Conservation (phyloP, 2,797 vertebrate species). For the Neostethus bicornis region DNA sequence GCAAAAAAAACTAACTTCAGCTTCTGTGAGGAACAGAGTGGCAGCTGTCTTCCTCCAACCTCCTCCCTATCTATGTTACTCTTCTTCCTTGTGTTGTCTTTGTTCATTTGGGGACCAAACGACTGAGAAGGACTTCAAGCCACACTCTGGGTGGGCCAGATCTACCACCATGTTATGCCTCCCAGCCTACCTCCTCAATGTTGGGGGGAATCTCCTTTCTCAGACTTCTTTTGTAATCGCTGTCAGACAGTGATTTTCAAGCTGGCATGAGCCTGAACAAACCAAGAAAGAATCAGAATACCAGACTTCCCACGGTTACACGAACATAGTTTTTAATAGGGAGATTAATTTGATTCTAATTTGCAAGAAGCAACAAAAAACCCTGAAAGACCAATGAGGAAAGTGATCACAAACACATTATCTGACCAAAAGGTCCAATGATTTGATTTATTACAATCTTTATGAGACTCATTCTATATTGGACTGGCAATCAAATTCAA, state of each 20-base stretch:
- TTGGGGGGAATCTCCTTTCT: conserved; percentile 49
- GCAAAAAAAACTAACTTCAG: conserved; percentile 49
- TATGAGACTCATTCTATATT: conserved; percentile 54
- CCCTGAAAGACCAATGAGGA: conserved; percentile 8
- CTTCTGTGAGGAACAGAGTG: conserved; percentile 61
- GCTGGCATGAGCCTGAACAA: conserved; percentile 39
- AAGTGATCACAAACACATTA: conserved; percentile 31
- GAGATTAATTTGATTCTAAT: conserved; percentile 4
- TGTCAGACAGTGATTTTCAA: conserved; percentile 49
- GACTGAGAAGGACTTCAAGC: conserved; percentile 74
- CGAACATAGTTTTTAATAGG: neutral
- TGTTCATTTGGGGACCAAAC: conserved; percentile 68
- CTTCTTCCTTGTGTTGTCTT: conserved; percentile 65
- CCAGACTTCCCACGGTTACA: conserved; percentile 16
- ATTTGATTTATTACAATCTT: conserved; percentile 53
- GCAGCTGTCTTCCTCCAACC: conserved; percentile 74
- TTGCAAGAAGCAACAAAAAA: neutral
- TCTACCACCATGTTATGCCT: conserved; percentile 52
- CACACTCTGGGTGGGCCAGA: conserved; percentile 81
- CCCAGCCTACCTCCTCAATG: conserved; percentile 55
- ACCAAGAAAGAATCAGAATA: conserved; percentile 38
- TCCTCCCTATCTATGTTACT: conserved; percentile 24
- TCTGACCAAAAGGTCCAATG: conserved; percentile 44
- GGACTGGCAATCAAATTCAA: conserved; percentile 47
- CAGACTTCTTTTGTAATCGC: conserved; percentile 53